Base-by-base conservation (phyloP, 2,797 vertebrate species). In the Mico argentatus region DNA sequence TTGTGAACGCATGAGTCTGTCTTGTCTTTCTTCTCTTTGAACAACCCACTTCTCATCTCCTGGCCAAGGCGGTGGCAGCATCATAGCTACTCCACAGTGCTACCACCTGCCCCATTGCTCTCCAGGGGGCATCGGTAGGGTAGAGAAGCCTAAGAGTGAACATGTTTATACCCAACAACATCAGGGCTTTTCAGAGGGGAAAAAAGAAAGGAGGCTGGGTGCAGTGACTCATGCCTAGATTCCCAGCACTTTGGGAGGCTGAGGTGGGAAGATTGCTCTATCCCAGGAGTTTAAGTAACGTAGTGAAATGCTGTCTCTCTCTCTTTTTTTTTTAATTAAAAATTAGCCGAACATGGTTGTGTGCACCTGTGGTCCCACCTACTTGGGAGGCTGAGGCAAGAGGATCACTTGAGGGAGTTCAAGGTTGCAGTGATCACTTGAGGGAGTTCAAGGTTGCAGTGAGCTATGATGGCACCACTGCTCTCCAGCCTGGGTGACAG, bases 21-120 rank as follows among this genome's bases (percentile, higher is more conserved):
- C 24, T 84, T 20, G 22, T 59, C 50, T 88, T 52, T 89, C 39
- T 83, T 93, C 20, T 61, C 48, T 81, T 57, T 27, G 41, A 76
- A 75, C 0, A 27, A 76, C 14, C n/a, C 14, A 33, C 12, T 33
- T 72, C 70, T 88, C 22, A 55, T 76, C 44, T 93, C 48, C 48
- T 17, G 22, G 24, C n/a, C 11, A 7, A 94, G 17, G 13, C 41
- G 59, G 90, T 20, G 46, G 14, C 4, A 59, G 88, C 27, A 24
- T 20, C 1, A 2, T 33, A 24, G 44, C 27, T 39, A 41, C 4
- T 55, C 26, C 17, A 14, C 24, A 48, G 19, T 1, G 0, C 7
- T 57, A 11, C 30, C 46, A 64, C 22, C 59, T 91, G 24, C 13
- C 26, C 17, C 44, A 94, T 52, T 50, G 33, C 17, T 80, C 7